These are phyloP conservation scores for Teleopsis dalmanni DNA, from an alignment of 1,140 invertebrate species.

Conservation along the genomic window DNA sequence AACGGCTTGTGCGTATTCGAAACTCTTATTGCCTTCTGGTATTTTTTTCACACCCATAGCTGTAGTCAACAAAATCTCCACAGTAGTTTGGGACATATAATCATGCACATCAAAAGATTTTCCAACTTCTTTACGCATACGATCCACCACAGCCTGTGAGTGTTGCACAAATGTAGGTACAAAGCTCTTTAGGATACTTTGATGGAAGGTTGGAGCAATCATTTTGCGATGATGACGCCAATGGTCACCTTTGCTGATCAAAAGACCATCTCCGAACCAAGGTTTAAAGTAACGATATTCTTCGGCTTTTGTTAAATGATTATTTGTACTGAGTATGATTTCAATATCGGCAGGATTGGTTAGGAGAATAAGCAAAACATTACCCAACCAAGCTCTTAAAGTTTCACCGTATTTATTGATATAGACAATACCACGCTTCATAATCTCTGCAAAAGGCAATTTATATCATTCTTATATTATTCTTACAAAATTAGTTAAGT, in stretches of 20 bases:
- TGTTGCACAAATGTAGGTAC: constrained; percentile 77
- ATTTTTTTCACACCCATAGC: constrained; percentile 59
- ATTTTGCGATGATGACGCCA: constrained; percentile 76
- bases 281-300: constrained; percentile 76
- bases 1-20: constrained; percentile 60
- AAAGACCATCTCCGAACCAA: constrained; percentile 76
- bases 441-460: background rate
- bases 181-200: constrained; percentile 83
- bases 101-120: constrained; percentile 73
- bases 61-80: constrained; percentile 76
- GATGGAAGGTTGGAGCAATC: constrained; percentile 84
- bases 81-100: constrained; percentile 67
- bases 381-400: constrained; percentile 52
- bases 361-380: constrained; percentile 53
- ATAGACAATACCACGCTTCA: background rate
- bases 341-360: constrained; percentile 57
- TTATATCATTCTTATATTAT: constrained; percentile 1
- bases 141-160: constrained; percentile 56
- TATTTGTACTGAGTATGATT: constrained; percentile 56
- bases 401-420: constrained; percentile 40
- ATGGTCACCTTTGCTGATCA: constrained; percentile 71
- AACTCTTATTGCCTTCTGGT: constrained; percentile 52
- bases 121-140: constrained; percentile 52
- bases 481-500: too few species aligned
- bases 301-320: constrained; percentile 69